Base-by-base conservation (phyloP, 1,140 invertebrate genomes). In the Babylonia areolata region DNA sequence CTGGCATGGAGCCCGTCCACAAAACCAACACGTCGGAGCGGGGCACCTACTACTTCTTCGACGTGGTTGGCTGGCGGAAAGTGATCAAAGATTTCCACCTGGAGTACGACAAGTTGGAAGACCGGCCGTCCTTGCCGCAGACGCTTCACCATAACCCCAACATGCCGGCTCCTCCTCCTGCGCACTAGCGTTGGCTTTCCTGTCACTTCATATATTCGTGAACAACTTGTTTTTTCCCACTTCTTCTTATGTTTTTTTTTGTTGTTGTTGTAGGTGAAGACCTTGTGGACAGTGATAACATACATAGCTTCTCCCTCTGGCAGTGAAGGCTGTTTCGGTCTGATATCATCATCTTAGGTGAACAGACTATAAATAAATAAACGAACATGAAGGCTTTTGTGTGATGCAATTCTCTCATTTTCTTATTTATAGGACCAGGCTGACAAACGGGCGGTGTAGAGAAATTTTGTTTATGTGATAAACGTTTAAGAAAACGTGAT, bases 21-120 rank as follows among this genome's bases (percentile, higher is more conserved):
- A 99, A 99, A 95, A 99, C 98, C 89, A 96, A 96, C 88, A 97
- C 97, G 88, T 99, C 98, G 95, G 99, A 99, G 95, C 96, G 98
- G 92, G 98, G 99, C 95, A 99, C 98, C 89, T 99, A 99, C 95
- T 99, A 98, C 95, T 99, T 99, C 95, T 99, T 99, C 95, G 99
- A 99, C 96, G 97, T 97, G 91, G 97, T 93, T 23, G 98, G 97
- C 95, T 99, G 98, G 98, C 96, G 98, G 93, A 99, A 98, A 96
- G 97, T 95, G 33, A 96, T 97, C 90, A 99, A 99, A 95, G 98
- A 99, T 95, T 99, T 99, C 95, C 97, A 98, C 95, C 96, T 99
- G 94, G 98, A 99, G 95, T 99, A 99, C 95, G 98, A 98, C 94
- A 99, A 99, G 95, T 95, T 99, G 94, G 98, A 99, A 95, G 97